Base-by-base conservation (phyloP, 1,140 invertebrate genomes). In the Artemia franciscana region DNA sequence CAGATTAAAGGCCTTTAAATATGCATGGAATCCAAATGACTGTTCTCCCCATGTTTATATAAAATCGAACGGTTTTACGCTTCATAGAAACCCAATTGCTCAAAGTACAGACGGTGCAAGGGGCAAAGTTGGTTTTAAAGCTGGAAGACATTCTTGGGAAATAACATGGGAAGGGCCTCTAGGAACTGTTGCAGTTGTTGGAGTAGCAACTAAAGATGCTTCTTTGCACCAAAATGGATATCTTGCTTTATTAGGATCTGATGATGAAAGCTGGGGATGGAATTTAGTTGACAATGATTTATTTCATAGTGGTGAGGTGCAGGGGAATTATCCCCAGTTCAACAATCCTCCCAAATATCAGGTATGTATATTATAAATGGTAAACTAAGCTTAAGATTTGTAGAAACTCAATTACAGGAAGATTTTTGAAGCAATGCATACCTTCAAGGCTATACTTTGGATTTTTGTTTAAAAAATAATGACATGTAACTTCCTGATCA, bases 331-430 rank as follows among this genome's bases (percentile, higher is more conserved):
- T 78, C 94, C 94, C 26, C 73, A 90, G 25, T 75, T 96, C 63
- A 97, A 95, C 73, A 97, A 97, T 80, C 89, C 91, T 66, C 92
- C 92, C 27, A 95, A 93, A 76, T 98, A 98, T 78, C 91, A 96
- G 80, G 90, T 92, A 69, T 59, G 62, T 64, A 21, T 25, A 15
- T n/a, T n/a, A n/a, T n/a, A n/a, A n/a, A n/a, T n/a, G n/a, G n/a
- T n/a, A n/a, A n/a, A n/a, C n/a, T n/a, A n/a, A n/a, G n/a, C n/a
- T n/a, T n/a, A n/a, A n/a, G n/a, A n/a, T n/a, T n/a, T n/a, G n/a
- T n/a, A n/a, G n/a, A n/a, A n/a, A n/a, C n/a, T n/a, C n/a, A n/a
- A n/a, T n/a, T n/a, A n/a, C n/a, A n/a, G n/a, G n/a, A n/a, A n/a
- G n/a, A n/a, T n/a, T n/a, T n/a, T n/a, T n/a, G n/a, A n/a, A n/a